Percentiles rank a stretch among this genome's conserved stretches.
Conservation (phyloP, 2,797 vertebrate genomes). For the Karalla daura region DNA sequence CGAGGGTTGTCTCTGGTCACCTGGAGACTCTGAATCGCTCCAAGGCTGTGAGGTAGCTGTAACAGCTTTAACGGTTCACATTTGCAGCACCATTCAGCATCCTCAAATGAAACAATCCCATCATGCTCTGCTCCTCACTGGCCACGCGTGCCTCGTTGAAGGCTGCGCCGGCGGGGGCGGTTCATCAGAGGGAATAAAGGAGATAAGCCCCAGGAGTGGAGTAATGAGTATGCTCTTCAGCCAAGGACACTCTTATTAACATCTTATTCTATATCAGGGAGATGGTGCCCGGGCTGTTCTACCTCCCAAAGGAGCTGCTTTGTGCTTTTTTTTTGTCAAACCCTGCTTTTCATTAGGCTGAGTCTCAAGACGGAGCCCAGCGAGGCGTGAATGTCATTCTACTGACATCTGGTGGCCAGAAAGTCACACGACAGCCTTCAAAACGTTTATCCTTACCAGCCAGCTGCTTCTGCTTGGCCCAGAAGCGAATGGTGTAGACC, state of each 20-base stretch:
- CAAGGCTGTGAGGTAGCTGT: no score
- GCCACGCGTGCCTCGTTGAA: constrained; percentile 7
- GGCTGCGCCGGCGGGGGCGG: constrained; percentile 14
- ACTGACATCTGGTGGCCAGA: constrained; percentile 69
- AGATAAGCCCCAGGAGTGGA: neutral
- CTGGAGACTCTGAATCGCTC: neutral
- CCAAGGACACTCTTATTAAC: constrained; percentile 8
- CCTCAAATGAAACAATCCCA: neutral
- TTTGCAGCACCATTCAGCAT: constrained; percentile 5
- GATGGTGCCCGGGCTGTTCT: neutral
- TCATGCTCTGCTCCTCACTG: neutral
- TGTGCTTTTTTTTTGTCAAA: neutral
- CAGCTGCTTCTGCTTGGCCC: constrained; percentile 91
- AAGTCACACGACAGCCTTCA: constrained; percentile 2
- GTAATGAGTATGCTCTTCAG: constrained; percentile 28
- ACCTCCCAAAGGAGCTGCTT: constrained; percentile 6
- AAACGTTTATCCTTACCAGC: constrained; percentile 82
- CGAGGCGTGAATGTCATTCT: constrained; percentile 27
- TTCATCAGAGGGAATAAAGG: constrained; percentile 27
- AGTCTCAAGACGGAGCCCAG: no score
- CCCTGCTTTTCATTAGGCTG: no score
- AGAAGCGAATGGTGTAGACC: constrained; percentile 88
- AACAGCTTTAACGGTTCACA: no score
- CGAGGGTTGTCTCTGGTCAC: no score
- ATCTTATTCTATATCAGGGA: constrained; percentile 16